Base-by-base conservation (phyloP, 2,888 invertebrate genomes). In the Lithodes maja region DNA sequence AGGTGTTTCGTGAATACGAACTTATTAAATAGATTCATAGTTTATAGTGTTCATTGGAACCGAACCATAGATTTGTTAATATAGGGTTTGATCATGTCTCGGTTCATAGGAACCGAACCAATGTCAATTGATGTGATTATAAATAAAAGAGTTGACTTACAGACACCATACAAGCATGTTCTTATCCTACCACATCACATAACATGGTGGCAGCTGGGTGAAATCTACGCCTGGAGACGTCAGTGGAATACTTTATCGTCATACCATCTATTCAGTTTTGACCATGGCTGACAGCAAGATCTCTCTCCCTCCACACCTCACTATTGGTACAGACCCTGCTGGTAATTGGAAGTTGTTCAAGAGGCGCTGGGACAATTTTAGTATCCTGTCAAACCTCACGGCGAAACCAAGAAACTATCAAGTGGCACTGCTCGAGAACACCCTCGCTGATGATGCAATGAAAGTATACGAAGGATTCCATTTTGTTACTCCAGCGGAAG, bases 381-480 rank as follows among this genome's bases (percentile, higher is more conserved):
- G 1, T 77, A 77, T 77, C 77, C 77, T 77, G 2, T 77, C 77
- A 7, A 33, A 33, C 71, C 71, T 71, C 17, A 15, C 5, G 33
- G 12, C n/a, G 17, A 71, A 71, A 33, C 15, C 2, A 17, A n/a
- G 15, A 17, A 15, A n/a, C 71, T 71, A 71, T 33, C 71, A 71
- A 33, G 33, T 33, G 33, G 33, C 33, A 33, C 33, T 33, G 33
- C 33, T 33, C 33, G 33, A 33, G 33, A 33, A 33, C 33, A 33
- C 33, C 33, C 33, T 33, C 33, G 33, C 33, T 33, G 33, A 33
- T 33, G 33, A 33, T 33, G 33, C 33, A 33, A 33, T 33, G 33
- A 33, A 33, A 33, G 50, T 77, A 17, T 77, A 77, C 49, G 77
- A 77, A 50, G 77, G 77, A 77, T 77, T 77, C 50, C 49, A 49